Conservation (phyloP, 2,888 invertebrate genomes). For the Drosophila pseudotakahashii region DNA sequence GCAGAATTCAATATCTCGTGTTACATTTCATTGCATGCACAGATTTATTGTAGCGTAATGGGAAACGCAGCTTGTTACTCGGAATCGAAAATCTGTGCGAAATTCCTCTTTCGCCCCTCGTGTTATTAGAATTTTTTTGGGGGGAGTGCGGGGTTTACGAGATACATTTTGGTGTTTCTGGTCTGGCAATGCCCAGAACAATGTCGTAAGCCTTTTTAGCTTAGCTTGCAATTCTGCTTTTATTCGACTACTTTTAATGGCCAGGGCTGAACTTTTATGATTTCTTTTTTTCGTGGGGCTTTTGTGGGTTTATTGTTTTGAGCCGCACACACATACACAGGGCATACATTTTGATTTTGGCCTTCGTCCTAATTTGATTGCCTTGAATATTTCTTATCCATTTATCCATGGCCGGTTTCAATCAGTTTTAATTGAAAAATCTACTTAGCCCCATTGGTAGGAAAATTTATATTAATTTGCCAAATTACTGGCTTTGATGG, state of each 20-base stretch:
- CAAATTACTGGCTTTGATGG: slow-evolving; percentile 15
- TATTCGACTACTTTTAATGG: slow-evolving; percentile 44
- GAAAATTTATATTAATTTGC: slow-evolving; percentile 16
- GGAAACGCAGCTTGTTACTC: slow-evolving; percentile 40
- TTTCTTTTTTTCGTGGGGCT: slow-evolving; percentile 27
- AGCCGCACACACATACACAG: slow-evolving; percentile 15
- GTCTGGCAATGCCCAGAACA: slow-evolving; percentile 27
- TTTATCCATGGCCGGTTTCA: slow-evolving; percentile 1
- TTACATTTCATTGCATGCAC: slow-evolving; percentile 78
- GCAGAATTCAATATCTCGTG: slow-evolving; percentile 80
- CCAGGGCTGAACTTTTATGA: slow-evolving; percentile 43
- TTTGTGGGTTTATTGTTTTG: slow-evolving; percentile 41
- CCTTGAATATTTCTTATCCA: slow-evolving; percentile 12
- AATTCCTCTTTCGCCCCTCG: slow-evolving; percentile 9
- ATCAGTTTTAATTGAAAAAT: slow-evolving; percentile 26
- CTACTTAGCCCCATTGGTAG: slow-evolving; percentile 6
- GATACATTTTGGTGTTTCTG: slow-evolving; percentile 31
- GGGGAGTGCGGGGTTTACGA: slow-evolving; percentile 8
- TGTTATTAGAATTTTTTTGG: slow-evolving; percentile 24
- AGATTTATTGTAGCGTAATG: slow-evolving; percentile 72
- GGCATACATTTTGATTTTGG: slow-evolving; percentile 23
- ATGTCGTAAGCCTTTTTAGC: slow-evolving; percentile 42
- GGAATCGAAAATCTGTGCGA: slow-evolving; percentile 25
- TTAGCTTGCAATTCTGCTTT: slow-evolving; percentile 39
- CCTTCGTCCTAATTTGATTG: slow-evolving; percentile 20